A percentile compares a stretch with the other conserved stretches of the same genome.
Evolutionary conservation across 2,113 vertebrate species (phyloP).

Genomic region (Ochotona curzoniae): DNA sequence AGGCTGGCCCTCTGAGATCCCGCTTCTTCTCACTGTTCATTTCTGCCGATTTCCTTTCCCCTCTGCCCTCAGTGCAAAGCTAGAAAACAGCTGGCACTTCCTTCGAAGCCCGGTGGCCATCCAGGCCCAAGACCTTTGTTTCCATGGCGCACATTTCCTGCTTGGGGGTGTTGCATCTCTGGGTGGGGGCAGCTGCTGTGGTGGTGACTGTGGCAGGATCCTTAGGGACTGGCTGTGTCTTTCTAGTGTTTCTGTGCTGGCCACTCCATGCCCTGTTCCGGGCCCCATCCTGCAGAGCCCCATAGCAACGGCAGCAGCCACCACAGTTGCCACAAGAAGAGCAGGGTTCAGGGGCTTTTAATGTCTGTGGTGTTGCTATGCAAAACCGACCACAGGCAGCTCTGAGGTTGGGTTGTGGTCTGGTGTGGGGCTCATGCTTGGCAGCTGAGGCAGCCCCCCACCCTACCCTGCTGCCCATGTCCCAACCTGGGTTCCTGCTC

Average conservation of each 20-base stretch:
- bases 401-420: conserved; percentile 70
- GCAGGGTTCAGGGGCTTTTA: conserved; percentile 53
- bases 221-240: background rate
- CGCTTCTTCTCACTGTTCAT: conserved; percentile 32
- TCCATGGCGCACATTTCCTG: background rate
- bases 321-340: background rate
- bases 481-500: conserved; percentile 50
- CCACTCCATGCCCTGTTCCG: background rate
- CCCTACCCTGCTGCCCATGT: background rate
- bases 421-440: conserved; percentile 61
- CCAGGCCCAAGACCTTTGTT: background rate
- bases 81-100: conserved; percentile 64
- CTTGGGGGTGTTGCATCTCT: background rate
- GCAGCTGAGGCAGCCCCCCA: conserved; percentile 45
- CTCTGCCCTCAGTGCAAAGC: conserved; percentile 47
- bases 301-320: background rate
- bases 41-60: conserved; percentile 62
- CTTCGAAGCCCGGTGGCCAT: conserved; percentile 33
- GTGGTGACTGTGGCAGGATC: background rate
- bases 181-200: background rate
- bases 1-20: conserved; percentile 38
- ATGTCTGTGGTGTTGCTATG: conserved; percentile 66
- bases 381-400: conserved; percentile 66
- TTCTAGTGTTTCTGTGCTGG: background rate
- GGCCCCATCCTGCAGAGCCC: background rate